phyloP scores from a whole-genome alignment of 2,113 vertebrate genomes.

The Oxyruncus cristatus region DNA sequence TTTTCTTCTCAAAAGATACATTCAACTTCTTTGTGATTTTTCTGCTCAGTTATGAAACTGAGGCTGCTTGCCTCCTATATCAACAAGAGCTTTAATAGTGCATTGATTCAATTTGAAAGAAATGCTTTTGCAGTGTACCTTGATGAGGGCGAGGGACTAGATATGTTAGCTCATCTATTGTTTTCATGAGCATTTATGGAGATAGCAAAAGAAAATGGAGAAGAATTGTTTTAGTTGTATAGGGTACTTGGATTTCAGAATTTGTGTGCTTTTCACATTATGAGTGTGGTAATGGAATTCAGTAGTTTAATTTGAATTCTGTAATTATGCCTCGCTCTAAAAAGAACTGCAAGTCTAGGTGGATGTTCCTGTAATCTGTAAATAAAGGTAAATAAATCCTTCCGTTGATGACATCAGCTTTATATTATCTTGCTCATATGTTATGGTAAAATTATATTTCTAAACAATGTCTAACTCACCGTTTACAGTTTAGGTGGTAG shows the following conservation, averaged over 20 bases:
- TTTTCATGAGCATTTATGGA: background rate
- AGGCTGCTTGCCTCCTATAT: slow-evolving; percentile 1
- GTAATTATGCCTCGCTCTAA: background rate
- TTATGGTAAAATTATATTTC: background rate
- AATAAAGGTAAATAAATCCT: background rate
- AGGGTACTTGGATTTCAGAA: background rate
- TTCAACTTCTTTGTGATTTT: background rate
- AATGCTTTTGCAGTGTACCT: background rate
- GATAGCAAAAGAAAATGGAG: background rate
- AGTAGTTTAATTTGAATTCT: background rate
- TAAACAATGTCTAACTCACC: background rate
- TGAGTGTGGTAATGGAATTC: background rate
- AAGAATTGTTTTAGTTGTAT: background rate
- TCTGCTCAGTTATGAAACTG: slow-evolving; percentile 20
- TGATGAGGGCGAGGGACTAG: background rate
- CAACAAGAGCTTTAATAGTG: background rate
- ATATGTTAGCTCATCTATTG: background rate
- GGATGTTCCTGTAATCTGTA: background rate
- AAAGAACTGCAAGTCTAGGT: background rate
- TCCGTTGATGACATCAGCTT: background rate
- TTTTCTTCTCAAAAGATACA: slow-evolving; percentile 40
- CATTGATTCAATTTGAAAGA: background rate
- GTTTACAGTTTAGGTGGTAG: background rate
- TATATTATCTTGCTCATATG: background rate
- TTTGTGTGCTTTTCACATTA: background rate